Base-by-base conservation (phyloP, 1,140 invertebrate species). In the Brachionus plicatilis region DNA sequence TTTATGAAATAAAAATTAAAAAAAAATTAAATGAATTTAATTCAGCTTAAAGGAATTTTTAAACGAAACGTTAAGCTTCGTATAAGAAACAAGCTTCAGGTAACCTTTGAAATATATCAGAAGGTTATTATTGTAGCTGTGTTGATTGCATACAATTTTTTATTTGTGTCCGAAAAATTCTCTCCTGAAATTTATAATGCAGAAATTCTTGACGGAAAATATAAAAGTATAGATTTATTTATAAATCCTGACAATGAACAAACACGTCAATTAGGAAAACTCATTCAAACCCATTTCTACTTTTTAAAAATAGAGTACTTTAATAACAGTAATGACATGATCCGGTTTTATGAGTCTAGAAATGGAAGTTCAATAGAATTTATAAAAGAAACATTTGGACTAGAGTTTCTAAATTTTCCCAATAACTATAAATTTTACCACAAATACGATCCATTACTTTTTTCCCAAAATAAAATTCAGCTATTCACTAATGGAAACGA, bases 321-420 rank as follows among this genome's bases (percentile, higher is more conserved):
- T 20, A 68, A 82, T n/a, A n/a, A 45, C 17, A 82, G 37, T 11
- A 27, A 29, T 43, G 24, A 82, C 1, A 82, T 82, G 79, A 82
- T 29, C 37, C 12, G 37, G 12, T 43, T 20, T 17, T 82, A 82
- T 45, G 53, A 60, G 17, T 45, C 33, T 47, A 11, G 11, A 14
- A 37, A 27, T 82, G 53, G 43, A 33, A 33, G 20, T 9, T 33
- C 27, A 1, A 9, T 37, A 9, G 20, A 33, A 53, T 80, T 53
- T 24, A 56, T 53, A 60, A 60, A 60, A 17, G 53, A 43, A 41
- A 65, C 24, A 24, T 76, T 82, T 47, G 79, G 53, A 3, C 5
- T 82, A 14, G 79, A 82, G 53, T 82, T 82, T 82, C 24, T 12
- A 20, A n/a, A 20, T 33, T 82, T 82, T 66, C 79, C 79, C 3